phyloP scores from a whole-genome alignment of 2,888 invertebrate species.

The Stenotaenia linearis region DNA sequence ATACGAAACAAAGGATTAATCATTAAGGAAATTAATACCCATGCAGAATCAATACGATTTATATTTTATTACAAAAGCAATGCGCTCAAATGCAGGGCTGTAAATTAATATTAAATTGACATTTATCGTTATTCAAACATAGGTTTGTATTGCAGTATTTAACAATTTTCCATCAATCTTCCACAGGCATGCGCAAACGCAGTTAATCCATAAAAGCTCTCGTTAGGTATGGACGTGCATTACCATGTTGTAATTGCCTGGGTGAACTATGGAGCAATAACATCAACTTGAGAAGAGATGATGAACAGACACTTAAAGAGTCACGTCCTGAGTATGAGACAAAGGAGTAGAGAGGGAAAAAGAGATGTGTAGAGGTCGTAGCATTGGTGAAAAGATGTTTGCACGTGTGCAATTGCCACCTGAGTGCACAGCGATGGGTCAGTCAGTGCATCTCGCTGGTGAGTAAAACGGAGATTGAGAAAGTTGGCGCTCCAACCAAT shows the following conservation, averaged over 20 bases:
- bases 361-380: background rate
- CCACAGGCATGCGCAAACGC: background rate
- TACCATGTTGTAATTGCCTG: constrained; percentile 12
- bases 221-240: background rate
- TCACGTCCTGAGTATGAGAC: background rate
- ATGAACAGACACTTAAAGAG: constrained; percentile 6
- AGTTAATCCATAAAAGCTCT: constrained; percentile 3
- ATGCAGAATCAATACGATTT: too few species aligned
- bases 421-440: constrained; percentile 10
- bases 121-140: background rate
- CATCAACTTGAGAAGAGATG: background rate
- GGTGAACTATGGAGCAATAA: background rate
- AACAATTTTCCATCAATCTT: background rate
- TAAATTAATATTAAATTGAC: background rate
- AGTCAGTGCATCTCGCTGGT: constrained; percentile 7
- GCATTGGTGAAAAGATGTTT: background rate
- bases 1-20: background rate
- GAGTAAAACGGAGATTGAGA: constrained; percentile 20
- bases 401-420: constrained; percentile 13
- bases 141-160: background rate
- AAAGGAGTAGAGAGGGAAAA: background rate
- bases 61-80: too few species aligned
- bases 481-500: background rate
- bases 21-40: too few species aligned
- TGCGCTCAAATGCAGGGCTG: background rate